Evolutionary conservation across 1,140 invertebrate genomes (phyloP), one percentile per base, ranked within the genome.

Genomic region (Schlechtendalia chinensis): DNA sequence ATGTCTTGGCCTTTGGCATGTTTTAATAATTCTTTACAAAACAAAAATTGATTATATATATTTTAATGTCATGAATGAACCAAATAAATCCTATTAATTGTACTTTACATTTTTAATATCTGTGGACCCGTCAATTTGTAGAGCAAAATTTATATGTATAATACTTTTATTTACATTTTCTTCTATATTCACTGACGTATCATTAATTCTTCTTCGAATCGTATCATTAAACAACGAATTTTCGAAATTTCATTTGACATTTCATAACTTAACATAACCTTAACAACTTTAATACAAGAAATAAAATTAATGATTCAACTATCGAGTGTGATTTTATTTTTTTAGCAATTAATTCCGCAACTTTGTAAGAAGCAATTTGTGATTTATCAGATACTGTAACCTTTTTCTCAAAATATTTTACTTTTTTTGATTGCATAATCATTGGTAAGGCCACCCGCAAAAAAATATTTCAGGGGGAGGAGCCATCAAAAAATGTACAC

Each of bases 211-310:
- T 19, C 29, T 19, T 65, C 16, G 17, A 65, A n/a, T n/a, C n/a
- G 29, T 39, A 65, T 65, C n/a, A 12, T 65, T 22, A 45, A 29
- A 65, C 6, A 19, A 10, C 10, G 61, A 22, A 22, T 65, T 65
- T 65, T 65, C 29, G 63, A 65, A 6, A n/a, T n/a, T n/a, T n/a
- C n/a, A n/a, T 45, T 67, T 67, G 29, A 58, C n/a, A n/a, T n/a
- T 58, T 58, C 56, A 22, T 58, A 5, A 1, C 63, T 32, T 1
- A 67, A 67, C 63, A 67, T 67, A 12, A 67, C 45, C 16, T 67
- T 24, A 24, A 24, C 19, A 12, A 67, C 45, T 27, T 61, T 24
- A 27, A 8, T 27, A 61, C 8, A 12, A 29, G 14, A n/a, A 3
- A 11, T 61, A 67, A 67, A 67, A 67, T 67, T n/a, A 67, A 67